Evolutionary conservation across 1,140 invertebrate species (phyloP).

Genomic region (Chironomus tepperi): DNA sequence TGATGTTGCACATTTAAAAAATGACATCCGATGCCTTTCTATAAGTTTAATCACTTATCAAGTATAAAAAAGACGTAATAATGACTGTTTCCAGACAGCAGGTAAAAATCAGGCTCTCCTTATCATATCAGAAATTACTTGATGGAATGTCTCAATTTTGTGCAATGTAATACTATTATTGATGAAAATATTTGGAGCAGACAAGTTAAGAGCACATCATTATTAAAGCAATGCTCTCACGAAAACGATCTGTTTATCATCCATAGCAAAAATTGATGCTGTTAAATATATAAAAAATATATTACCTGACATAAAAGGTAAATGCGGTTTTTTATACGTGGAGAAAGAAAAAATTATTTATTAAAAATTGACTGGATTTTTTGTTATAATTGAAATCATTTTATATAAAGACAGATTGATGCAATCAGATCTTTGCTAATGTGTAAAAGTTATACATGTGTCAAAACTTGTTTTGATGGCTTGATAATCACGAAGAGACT

Average conservation of each 20-base stretch:
- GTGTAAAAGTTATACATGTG: too few species aligned
- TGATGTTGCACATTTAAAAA: slow-evolving; percentile 14
- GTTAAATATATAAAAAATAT: neutral
- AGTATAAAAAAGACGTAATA: neutral
- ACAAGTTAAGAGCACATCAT: slow-evolving; percentile 6
- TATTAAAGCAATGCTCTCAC: neutral
- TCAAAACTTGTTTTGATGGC: too few species aligned
- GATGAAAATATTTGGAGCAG: neutral
- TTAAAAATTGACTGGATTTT: too few species aligned
- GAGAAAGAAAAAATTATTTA: too few species aligned
- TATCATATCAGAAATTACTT: neutral
- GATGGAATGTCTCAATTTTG: neutral
- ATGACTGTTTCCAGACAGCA: neutral
- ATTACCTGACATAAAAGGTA: too few species aligned
- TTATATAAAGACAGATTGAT: too few species aligned
- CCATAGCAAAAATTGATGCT: neutral
- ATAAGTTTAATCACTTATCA: neutral
- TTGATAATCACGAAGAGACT: too few species aligned
- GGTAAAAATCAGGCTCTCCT: neutral
- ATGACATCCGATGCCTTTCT: neutral
- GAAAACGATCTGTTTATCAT: slow-evolving; percentile 4
- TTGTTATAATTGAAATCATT: too few species aligned
- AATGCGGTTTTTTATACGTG: too few species aligned
- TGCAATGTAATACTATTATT: neutral
- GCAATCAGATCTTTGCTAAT: too few species aligned